Base-by-base conservation (phyloP, 2,888 invertebrate genomes). In the Drosophila hawaiiensis region DNA sequence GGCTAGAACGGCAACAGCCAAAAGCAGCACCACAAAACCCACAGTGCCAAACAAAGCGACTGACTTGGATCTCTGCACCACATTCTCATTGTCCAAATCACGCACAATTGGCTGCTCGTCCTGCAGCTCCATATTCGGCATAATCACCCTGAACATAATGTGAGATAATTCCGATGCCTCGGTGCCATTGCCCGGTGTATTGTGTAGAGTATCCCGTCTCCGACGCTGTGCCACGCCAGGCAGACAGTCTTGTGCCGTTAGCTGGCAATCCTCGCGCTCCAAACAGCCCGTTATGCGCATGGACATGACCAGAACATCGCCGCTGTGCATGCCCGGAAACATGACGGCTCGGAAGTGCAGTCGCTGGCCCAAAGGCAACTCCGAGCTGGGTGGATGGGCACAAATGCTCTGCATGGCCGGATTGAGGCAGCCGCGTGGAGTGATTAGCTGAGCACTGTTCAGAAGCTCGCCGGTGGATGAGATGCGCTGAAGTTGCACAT, bases 281-380 rank as follows among this genome's bases (percentile, higher is more conserved):
- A 95, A 72, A 74, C 95, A 95, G 1, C 94, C 95, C 1, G 94
- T 92, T 72, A 95, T 93, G 71, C 94, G 94, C 72, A 95, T 94
- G 52, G 94, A 94, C 75, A 95, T 91, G 3, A 94, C 91, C 91
- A 95, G 93, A 79, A 95, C 94, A 66, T 95, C 95, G 2, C 94
- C 95, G 78, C 94, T 94, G 28, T 92, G 93, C 94, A 95, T 95
- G 19, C 94, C 95, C 71, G 95, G 94, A 82, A 95, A 95, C 93
- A 95, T 94, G 50, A 95, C 94, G 1, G 95, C 95, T 59, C 94
- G 93, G 75, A 94, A 94, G 52, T 92, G 91, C 33, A 94, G 76
- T 4, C 94, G 91, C 65, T 94, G 93, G 0, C 93, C 93, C 41
- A 95, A 82, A 0, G 94, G 94, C 19, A 92, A 89, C 49, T 94